Evolutionary conservation across 1,140 invertebrate species (phyloP), one percentile per base, ranked within the genome.

Genomic region (Heliconius melpomene): DNA sequence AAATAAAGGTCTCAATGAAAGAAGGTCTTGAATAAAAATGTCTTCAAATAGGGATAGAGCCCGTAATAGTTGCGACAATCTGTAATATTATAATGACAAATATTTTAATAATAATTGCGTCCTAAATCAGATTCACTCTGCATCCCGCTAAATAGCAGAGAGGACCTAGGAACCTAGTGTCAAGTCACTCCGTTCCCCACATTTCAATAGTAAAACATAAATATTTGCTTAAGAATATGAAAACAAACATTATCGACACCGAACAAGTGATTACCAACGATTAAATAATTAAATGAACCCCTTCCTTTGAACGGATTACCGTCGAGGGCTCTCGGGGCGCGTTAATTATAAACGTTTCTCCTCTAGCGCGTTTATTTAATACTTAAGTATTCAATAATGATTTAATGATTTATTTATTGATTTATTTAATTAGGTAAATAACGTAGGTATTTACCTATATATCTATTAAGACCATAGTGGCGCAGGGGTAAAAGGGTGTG

Each of bases 261-360:
- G 26, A 77, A 66, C 72, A 74, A 79, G 78, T 79, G 78, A 74
- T 79, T 79, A 79, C 72, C 54, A 79, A 70, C 73, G 78, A 79
- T 79, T 79, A 79, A 74, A 79, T 74, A 79, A 79, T 79, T 79
- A 74, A 73, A 23, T 36, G 72, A 60, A 74, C 78, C 78, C 40
- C 78, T 72, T 73, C 75, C 77, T 79, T 79, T 79, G 78, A 74
- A 79, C 72, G 78, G 78, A 79, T 79, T 79, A 79, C 70, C 70
- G 57, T 52, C 38, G 46, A 70, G 78, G 78, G 36, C 46, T 75
- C 77, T 52, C 72, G 38, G 60, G 78, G 52, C 78, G 78, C 78
- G 78, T 79, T 79, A 74, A 79, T 79, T 79, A 79, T 74, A 78
- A 6, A 50, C 29, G 54, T 60, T 74, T 71, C 70, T 40, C 20